A percentile compares a stretch with the other conserved stretches of the same genome.
Evolutionary conservation across 2,888 invertebrate species (phyloP).

Genomic region (Aleiodes testaceus): DNA sequence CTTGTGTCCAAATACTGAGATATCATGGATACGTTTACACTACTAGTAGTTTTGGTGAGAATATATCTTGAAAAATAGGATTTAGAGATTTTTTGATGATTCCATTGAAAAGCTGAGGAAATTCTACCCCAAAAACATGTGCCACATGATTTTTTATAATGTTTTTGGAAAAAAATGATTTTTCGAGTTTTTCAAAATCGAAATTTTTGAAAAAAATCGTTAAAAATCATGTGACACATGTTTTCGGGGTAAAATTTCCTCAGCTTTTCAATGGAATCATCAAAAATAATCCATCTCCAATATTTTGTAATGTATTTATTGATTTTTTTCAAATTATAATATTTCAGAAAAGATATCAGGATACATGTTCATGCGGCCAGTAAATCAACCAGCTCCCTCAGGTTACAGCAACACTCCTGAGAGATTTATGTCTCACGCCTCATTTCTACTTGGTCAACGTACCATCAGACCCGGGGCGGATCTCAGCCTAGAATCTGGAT

Average conservation of each 20-base stretch:
- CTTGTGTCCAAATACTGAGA: constrained; percentile 85
- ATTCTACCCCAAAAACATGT: too few species aligned
- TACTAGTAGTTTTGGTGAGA: constrained; percentile 90
- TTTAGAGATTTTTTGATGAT: too few species aligned
- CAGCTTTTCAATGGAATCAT: too few species aligned
- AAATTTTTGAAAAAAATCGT: too few species aligned
- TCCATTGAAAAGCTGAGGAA: too few species aligned
- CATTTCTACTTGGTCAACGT: constrained; percentile 82
- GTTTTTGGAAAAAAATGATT: too few species aligned
- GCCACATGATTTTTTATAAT: too few species aligned
- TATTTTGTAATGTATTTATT: neutral
- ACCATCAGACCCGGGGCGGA: constrained; percentile 77
- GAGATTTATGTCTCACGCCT: constrained; percentile 82
- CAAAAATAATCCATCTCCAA: too few species aligned
- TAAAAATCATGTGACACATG: too few species aligned
- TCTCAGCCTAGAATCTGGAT: constrained; percentile 80
- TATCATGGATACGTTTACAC: constrained; percentile 83
- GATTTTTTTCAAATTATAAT: constrained; percentile 25
- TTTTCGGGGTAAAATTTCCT: too few species aligned
- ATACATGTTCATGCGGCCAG: constrained; percentile 81
- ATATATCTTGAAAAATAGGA: too few species aligned
- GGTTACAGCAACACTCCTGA: constrained; percentile 78
- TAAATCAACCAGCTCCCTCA: constrained; percentile 78
- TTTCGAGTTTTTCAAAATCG: too few species aligned
- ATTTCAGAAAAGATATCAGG: constrained; percentile 82